Conservation (phyloP, 2,113 vertebrate species). For the Piaya cayana region DNA sequence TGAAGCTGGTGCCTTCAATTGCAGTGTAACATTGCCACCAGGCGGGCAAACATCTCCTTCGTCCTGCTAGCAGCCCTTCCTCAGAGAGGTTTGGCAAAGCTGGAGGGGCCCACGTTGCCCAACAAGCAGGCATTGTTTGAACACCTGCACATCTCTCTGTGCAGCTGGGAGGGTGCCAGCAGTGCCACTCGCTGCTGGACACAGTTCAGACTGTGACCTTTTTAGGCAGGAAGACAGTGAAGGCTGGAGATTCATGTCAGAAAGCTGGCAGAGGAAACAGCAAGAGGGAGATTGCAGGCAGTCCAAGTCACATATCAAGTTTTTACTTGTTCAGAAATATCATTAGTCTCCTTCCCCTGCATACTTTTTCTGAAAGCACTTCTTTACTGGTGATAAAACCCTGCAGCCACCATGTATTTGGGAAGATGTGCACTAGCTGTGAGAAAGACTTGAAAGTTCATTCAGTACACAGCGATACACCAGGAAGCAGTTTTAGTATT, state of each 20-base stretch:
- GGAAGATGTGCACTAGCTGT: fast-evolving
- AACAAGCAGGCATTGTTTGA: neutral
- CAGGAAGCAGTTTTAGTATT: fast-evolving
- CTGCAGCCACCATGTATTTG: fast-evolving
- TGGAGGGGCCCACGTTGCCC: fast-evolving
- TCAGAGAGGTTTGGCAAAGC: neutral
- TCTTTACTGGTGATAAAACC: fast-evolving
- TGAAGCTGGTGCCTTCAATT: neutral
- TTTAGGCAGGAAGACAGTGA: neutral
- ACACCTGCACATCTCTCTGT: neutral
- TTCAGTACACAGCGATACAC: fast-evolving
- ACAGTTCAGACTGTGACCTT: neutral
- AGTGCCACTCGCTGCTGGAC: neutral
- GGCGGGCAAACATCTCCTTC: neutral
- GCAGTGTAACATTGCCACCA: conserved; percentile 47
- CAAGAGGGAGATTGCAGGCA: neutral
- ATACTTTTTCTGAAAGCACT: fast-evolving
- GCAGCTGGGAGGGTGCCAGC: neutral
- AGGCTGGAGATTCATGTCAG: neutral
- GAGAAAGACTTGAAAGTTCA: fast-evolving
- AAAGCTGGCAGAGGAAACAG: neutral
- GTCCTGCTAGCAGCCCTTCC: neutral
- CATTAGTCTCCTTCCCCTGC: fast-evolving
- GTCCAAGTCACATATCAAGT: fast-evolving
- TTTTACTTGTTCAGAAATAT: neutral